A percentile compares a stretch with the other conserved stretches of the same genome.
These are phyloP conservation scores for Nesospiza acunhae DNA, from an alignment of 2,113 vertebrate species.

Conservation along the genomic window DNA sequence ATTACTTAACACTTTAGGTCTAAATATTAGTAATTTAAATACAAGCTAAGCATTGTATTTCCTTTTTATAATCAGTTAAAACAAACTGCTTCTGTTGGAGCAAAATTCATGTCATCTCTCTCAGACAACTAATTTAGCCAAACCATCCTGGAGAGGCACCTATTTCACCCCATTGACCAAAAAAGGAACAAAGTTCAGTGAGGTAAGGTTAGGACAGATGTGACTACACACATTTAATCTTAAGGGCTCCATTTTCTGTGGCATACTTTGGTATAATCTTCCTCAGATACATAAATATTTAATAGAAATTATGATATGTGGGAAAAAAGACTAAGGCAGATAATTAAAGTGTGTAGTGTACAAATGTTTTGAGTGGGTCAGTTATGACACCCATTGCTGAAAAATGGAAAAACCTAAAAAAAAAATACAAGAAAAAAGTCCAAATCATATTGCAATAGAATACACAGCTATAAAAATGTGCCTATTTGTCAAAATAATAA, in stretches of 20 bases:
- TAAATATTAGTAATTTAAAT: not conserved
- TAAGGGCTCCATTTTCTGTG: not conserved
- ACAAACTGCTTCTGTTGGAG: not conserved
- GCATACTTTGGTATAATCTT: not conserved
- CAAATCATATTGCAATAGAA: not conserved
- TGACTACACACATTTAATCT: not conserved
- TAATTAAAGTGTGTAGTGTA: not conserved
- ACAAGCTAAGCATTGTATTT: not conserved
- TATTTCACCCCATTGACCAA: not conserved
- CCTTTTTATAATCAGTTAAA: not conserved
- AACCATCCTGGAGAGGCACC: not conserved
- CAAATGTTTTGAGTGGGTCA: not conserved
- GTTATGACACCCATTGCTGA: not conserved
- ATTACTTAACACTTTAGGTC: not conserved
- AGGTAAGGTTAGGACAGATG: not conserved
- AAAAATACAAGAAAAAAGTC: not conserved
- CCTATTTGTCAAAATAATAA: conserved; percentile 67
- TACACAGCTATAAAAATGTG: conserved; percentile 39
- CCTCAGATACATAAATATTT: not conserved
- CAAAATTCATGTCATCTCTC: not conserved
- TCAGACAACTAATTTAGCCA: not conserved
- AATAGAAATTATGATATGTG: not conserved
- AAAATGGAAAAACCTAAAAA: not conserved
- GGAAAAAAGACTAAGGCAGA: not conserved
- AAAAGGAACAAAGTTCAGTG: not conserved